These are phyloP conservation scores for Cerceris rybyensis DNA, from an alignment of 2,888 invertebrate species.

Conservation along the genomic window DNA sequence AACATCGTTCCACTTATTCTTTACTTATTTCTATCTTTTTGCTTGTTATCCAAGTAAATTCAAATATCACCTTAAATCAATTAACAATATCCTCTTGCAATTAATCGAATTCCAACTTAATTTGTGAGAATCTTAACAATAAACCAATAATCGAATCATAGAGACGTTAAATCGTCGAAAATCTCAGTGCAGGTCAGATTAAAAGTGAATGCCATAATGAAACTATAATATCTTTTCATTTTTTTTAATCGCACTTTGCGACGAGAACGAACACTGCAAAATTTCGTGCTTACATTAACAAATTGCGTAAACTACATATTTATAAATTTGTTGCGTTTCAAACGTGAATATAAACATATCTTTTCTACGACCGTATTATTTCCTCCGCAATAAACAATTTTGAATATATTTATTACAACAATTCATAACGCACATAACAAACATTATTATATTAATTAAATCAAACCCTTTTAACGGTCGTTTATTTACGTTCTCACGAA, in stretches of 20 bases:
- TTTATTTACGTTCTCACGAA: neutral
- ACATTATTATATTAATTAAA: constrained; percentile 31
- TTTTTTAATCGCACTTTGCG: neutral
- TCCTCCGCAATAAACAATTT: constrained; percentile 4
- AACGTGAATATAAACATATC: neutral
- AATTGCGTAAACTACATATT: neutral
- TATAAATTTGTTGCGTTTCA: neutral
- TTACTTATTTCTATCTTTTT: too few species aligned
- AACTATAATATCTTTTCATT: neutral
- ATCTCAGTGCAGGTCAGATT: neutral
- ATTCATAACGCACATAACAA: constrained; percentile 41
- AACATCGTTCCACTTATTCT: constrained; percentile 1
- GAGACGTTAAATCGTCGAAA: constrained; percentile 15
- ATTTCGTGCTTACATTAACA: neutral
- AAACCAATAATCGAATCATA: constrained; percentile 49
- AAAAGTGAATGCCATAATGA: neutral
- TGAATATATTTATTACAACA: constrained; percentile 52
- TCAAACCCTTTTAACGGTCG: constrained; percentile 18
- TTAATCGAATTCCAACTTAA: constrained; percentile 56
- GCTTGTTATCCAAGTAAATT: constrained; percentile 57
- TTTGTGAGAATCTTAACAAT: constrained; percentile 35
- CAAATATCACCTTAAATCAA: constrained; percentile 51
- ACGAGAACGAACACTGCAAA: neutral
- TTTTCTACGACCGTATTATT: constrained; percentile 9
- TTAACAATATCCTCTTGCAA: constrained; percentile 54